Evolutionary conservation across 2,888 invertebrate genomes (phyloP), one percentile per base, ranked within the genome.

Genomic region (Polyploca ridens): DNA sequence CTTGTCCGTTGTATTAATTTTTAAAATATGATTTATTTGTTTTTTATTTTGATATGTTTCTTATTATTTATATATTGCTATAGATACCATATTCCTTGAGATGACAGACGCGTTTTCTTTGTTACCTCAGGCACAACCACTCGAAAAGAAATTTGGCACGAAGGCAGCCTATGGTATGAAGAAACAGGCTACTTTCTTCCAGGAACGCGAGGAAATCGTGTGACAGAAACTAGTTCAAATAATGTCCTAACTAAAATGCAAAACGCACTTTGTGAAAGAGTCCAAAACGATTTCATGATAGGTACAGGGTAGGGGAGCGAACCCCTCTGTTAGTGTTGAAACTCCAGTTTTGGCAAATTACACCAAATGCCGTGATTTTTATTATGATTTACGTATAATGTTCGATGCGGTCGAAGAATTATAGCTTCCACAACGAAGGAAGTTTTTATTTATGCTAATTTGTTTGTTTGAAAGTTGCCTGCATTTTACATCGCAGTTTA

Each of bases 291-390:
- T 54, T 61, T 44, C 61, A 61, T 35, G 44, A 44, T 10, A n/a
- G n/a, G n/a, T n/a, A 61, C 38, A 16, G 10, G 19, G 11, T 16
- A 64, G 63, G 70, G 69, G 67, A 57, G 61, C 46, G 46, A 63
- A 62, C 64, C 69, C 60, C 41, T 16, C 61, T 14, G 27, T 27
- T 27, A 27, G 27, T 58, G 59, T 57, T 49, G 65, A 65, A 66
- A 69, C 64, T 59, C 68, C 62, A 68, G 68, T 73, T 75, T 72
- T 70, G 76, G 74, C 79, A 80, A 85, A 84, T 85, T 83, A 83
- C 71, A 69, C 76, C 81, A 80, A 83, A 82, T 74, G 80, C 64
- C 68, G 62, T 69, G 75, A 71, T 75, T 75, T 74, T 66, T 65
- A 66, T 76, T 77, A 73, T 77, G 19, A 49, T 81, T 71, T 72